Evolutionary conservation across 2,888 invertebrate species (phyloP).

Genomic region (Caenorhabditis sp.): DNA sequence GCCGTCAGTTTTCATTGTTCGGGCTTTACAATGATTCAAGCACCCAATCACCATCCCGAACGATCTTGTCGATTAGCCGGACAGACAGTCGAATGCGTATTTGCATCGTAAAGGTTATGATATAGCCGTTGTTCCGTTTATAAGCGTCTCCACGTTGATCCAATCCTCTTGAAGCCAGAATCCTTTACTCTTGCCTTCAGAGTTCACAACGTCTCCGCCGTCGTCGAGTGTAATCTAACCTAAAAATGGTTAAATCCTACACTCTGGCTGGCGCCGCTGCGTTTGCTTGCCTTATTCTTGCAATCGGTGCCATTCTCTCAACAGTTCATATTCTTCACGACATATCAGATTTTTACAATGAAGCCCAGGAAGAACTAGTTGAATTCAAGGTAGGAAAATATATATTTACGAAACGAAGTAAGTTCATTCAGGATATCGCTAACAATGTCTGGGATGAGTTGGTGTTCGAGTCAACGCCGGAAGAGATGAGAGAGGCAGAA

Average conservation of each 20-base stretch:
- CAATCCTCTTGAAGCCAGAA: background rate
- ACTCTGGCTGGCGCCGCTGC: conserved; percentile 51
- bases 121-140: conserved; percentile 36
- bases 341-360: conserved; percentile 50
- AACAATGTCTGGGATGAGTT: conserved; percentile 61
- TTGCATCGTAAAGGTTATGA: conserved; percentile 40
- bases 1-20: background rate
- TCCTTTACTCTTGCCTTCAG: conserved; percentile 17
- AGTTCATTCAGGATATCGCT: conserved; percentile 47
- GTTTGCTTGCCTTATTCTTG: conserved; percentile 35
- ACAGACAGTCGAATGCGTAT: conserved; percentile 11
- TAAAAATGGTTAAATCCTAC: conserved; percentile 48
- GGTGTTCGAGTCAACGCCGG: conserved; percentile 49
- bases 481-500: conserved; percentile 49
- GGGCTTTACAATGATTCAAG: conserved; percentile 30
- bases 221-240: conserved; percentile 37
- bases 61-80: conserved; percentile 19
- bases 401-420: background rate
- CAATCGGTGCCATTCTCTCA: conserved; percentile 34
- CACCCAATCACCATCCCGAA: conserved; percentile 24
- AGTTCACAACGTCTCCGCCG: background rate
- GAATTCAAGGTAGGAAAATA: conserved; percentile 50
- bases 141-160: conserved; percentile 23
- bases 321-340: conserved; percentile 51
- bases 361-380: conserved; percentile 45